Evolutionary conservation across 2,888 invertebrate species (phyloP).

Genomic region (Heliconius ethilla): DNA sequence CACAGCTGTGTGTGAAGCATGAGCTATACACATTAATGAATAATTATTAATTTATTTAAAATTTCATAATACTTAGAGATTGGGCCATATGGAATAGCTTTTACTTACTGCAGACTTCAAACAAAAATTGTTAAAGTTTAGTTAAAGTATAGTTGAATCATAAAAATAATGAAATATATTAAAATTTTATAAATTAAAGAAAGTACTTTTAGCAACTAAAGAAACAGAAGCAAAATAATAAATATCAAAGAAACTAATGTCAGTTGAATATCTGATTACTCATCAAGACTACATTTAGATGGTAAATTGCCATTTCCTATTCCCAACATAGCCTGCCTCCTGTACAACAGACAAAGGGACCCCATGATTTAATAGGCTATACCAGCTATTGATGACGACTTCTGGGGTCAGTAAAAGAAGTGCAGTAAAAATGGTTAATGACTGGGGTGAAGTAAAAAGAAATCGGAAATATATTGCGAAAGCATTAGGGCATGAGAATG

Average conservation of each 20-base stretch:
- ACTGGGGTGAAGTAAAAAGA: conserved; percentile 55
- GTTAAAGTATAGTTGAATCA: background rate
- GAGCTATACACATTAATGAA: too few species aligned
- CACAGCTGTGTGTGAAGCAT: too few species aligned
- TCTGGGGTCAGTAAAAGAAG: conserved; percentile 57
- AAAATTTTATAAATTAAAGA: background rate
- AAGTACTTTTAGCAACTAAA: background rate
- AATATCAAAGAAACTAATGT: conserved; percentile 24
- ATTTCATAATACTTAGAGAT: too few species aligned
- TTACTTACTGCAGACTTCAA: too few species aligned
- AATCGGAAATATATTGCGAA: conserved; percentile 55
- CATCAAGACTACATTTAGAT: conserved; percentile 51
- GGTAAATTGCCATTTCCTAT: conserved; percentile 61
- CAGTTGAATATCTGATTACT: conserved; percentile 39
- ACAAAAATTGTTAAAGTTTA: too few species aligned
- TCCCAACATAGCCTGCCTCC: conserved; percentile 51
- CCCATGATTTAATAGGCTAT: conserved; percentile 59
- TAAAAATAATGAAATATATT: background rate
- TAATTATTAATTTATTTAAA: too few species aligned
- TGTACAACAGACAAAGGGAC: conserved; percentile 54
- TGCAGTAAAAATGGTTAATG: conserved; percentile 55
- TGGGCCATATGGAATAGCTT: too few species aligned
- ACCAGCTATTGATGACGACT: conserved; percentile 59
- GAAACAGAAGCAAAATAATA: conserved; percentile 2
- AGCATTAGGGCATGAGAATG: conserved; percentile 45